These are phyloP conservation scores for Arrhopalites spinosus DNA, from an alignment of 2,888 invertebrate genomes.

Conservation along the genomic window DNA sequence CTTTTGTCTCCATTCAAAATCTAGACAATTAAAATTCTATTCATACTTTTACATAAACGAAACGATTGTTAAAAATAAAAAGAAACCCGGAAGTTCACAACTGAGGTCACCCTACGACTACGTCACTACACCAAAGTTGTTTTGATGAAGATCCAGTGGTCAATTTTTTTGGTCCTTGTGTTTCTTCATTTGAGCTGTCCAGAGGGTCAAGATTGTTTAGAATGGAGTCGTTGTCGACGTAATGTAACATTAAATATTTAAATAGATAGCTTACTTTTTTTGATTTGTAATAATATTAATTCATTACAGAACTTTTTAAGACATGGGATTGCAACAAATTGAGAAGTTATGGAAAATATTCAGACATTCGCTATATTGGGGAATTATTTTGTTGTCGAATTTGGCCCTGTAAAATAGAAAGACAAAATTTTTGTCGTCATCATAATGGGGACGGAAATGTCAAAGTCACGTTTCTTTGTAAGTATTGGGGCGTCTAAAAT, in stretches of 20 bases:
- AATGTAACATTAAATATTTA: neutral
- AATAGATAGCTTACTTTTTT: neutral
- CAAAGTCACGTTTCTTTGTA: neutral
- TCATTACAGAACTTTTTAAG: too few species aligned
- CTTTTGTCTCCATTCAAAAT: too few species aligned
- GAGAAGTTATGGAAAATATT: neutral
- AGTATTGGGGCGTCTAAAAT: too few species aligned
- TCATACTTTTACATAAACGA: too few species aligned
- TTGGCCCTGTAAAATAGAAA: neutral
- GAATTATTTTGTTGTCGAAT: constrained; percentile 8
- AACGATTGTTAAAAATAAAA: too few species aligned
- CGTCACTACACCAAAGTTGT: too few species aligned
- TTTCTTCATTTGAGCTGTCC: neutral
- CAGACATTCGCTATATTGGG: neutral
- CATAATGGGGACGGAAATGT: neutral
- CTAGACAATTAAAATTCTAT: too few species aligned
- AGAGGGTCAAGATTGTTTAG: too few species aligned
- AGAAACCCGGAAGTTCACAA: too few species aligned
- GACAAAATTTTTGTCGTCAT: neutral
- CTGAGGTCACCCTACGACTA: too few species aligned
- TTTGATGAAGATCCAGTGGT: neutral
- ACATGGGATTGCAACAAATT: neutral
- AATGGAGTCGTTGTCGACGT: neutral
- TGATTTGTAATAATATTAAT: neutral
- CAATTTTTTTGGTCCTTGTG: neutral